Evolutionary conservation across 2,888 invertebrate species (phyloP), one percentile per base, ranked within the genome.

Genomic region (Hecatera dysodea): DNA sequence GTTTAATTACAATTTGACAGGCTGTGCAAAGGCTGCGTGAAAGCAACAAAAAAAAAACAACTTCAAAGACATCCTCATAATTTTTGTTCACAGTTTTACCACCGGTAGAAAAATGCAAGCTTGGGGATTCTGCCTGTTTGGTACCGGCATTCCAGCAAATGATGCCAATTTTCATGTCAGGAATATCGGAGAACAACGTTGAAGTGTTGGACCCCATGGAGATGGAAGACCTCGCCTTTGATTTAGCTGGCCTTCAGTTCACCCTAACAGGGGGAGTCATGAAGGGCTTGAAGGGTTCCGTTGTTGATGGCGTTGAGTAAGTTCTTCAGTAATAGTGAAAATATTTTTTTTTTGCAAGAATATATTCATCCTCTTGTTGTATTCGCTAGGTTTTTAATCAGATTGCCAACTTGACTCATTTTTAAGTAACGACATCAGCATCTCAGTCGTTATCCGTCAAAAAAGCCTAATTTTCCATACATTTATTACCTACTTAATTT

Each of bases 211-310:
- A 91, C 29, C 78, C 83, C 0, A 77, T 91, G 87, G 70, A 78
- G 22, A 76, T 91, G 27, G 82, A 86, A 1, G 80, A 79, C 22
- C 59, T 87, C 0, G 79, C 84, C 24, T 73, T 90, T 19, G 85
- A 90, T 1, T 52, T 90, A 9, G 86, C 88, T 11, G 90, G 90
- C 3, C 80, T 91, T 4, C 82, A 88, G 50, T 79, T 89, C 19
- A 77, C 84, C 5, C 29, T 91, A 22, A 80, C 52, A 6, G 83
- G 86, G 11, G 82, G 76, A 0, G 39, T 57, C 15, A 44, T 89
- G 66, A 88, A 84, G 48, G 88, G 83, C 48, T 29, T 84, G 46
- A 85, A 84, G 67, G 55, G 5, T 52, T 33, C 75, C 2, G n/a
- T 76, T 15, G 50, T 85, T 27, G 85, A 85, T 19, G 52, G 29